A percentile compares a stretch with the other conserved stretches of the same genome.
phyloP scores from a whole-genome alignment of 2,113 vertebrate genomes.

The Bos taurus region ARS-UCD2.0 NC_037348.1:64893001-64893500 shows the following conservation, averaged over 20 bases:
- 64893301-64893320: neutral
- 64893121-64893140: neutral
- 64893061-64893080: accelerated
- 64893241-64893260: neutral
- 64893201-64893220: neutral
- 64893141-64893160: neutral
- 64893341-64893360: accelerated
- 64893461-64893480: neutral
- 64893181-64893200: neutral
- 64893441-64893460: accelerated
- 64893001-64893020: neutral
- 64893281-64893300: neutral
- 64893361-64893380: neutral
- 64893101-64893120: neutral
- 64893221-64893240: neutral
- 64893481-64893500: neutral
- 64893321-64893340: accelerated
- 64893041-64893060: accelerated
- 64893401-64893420: accelerated
- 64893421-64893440: neutral
- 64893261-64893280: neutral
- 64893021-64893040: neutral
- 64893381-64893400: neutral
- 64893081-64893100: accelerated
- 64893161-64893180: accelerated